phyloP scores from a whole-genome alignment of 2,797 vertebrate genomes.

The Cottoperca gobio region DNA sequence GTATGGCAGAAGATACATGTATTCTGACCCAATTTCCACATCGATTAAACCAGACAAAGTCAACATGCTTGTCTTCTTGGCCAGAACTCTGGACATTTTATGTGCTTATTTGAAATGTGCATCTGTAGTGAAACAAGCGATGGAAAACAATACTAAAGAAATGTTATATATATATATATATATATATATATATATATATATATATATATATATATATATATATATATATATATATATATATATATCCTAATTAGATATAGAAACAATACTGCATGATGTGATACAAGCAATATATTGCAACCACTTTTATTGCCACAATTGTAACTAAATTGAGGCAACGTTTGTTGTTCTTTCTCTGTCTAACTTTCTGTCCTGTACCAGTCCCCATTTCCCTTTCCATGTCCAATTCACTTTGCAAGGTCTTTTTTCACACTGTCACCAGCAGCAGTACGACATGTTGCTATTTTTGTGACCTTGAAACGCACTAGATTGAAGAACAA shows the following conservation, averaged over 20 bases:
- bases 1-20: neutral
- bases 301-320: conserved; percentile 2
- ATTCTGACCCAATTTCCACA: conserved; percentile 21
- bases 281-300: neutral
- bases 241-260: neutral
- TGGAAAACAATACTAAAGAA: neutral
- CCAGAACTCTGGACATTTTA: conserved; percentile 5
- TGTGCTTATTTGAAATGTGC: conserved; percentile 1
- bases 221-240: too few species aligned
- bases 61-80: conserved; percentile 22
- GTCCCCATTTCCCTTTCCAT: conserved; percentile 6
- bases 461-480: conserved; percentile 57
- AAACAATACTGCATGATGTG: neutral
- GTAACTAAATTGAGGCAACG: neutral
- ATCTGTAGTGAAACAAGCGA: neutral
- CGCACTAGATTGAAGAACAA: conserved; percentile 24
- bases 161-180: too few species aligned
- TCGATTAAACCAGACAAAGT: conserved; percentile 11
- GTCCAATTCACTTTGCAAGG: conserved; percentile 29
- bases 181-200: too few species aligned
- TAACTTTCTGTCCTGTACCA: neutral
- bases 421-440: conserved; percentile 25
- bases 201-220: too few species aligned
- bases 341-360: conserved; percentile 4
- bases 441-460: neutral